Base-by-base conservation (phyloP, 2,797 vertebrate species). In the Arnoldichthys spilopterus region DNA sequence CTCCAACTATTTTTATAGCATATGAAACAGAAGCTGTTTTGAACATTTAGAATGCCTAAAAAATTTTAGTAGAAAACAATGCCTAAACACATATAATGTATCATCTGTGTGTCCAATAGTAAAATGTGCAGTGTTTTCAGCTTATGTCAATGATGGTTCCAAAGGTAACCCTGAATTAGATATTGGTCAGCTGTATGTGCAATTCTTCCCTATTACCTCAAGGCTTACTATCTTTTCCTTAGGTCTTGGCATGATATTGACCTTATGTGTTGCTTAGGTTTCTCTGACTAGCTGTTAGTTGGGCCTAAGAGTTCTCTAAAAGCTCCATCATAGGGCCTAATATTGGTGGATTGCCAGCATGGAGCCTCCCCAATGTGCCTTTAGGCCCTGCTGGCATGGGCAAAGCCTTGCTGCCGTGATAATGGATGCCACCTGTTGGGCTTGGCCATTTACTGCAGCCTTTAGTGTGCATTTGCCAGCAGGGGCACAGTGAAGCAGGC, bases 381-480 rank as follows among this genome's bases (percentile, higher is more conserved):
- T 62, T 53, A 77, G 71, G 54, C 69, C 61, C 16, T 20, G 30
- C 78, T 56, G 71, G 72, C 81, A 76, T 51, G 43, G 49, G 54
- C 64, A 53, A 75, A 72, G 82, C 84, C 63, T 69, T 82, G 74
- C 59, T 80, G 77, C 82, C 68, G 43, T 85, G 88, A 90, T 93
- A 91, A 92, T 92, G 78, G 89, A 92, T 90, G 90, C 89, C 92
- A 93, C 92, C 93, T 93, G 92, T 92, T 91, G 91, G 90, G 81
- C 72, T 28, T 22, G 58, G 82, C 80, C 87, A 82, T 84, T 90
- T 86, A 89, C 88, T 90, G 84, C 88, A 88, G 80, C 83, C 67
- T 62, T 49, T 74, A 79, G 76, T 45, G 78, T 83, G 87, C 88
- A 89, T 87, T 77, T 80, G 78, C n/a, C 24, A 80, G 74, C 30